phyloP scores from a whole-genome alignment of 1,140 invertebrate genomes.

The Cydia amplana region DNA sequence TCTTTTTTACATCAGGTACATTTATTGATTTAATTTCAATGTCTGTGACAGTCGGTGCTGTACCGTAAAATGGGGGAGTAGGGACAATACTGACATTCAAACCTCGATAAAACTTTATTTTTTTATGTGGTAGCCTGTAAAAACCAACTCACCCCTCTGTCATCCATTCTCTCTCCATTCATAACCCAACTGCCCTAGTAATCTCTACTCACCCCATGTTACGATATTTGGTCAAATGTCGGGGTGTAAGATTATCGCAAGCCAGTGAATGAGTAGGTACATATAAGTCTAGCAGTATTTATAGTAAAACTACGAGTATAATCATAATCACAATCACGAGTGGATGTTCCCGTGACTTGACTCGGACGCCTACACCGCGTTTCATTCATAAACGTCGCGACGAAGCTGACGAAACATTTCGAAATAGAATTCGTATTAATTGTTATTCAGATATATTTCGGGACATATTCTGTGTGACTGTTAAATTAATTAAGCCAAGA shows the following conservation, averaged over 20 bases:
- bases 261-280: background rate
- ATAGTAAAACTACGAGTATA: background rate
- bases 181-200: too few relatives aligned
- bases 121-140: too few relatives aligned
- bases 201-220: too few relatives aligned
- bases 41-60: too few relatives aligned
- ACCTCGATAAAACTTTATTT: too few relatives aligned
- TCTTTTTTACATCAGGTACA: too few relatives aligned
- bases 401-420: slow-evolving; percentile 7
- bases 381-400: slow-evolving; percentile 24
- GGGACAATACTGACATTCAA: too few relatives aligned
- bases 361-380: background rate
- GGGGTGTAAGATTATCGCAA: background rate
- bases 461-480: background rate
- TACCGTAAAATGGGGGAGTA: too few relatives aligned
- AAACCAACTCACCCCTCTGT: too few relatives aligned
- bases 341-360: slow-evolving; percentile 11
- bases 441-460: background rate
- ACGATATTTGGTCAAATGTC: too few relatives aligned
- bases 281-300: background rate
- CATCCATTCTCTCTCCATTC: too few relatives aligned
- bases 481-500: background rate
- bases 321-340: slow-evolving; percentile 5
- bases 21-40: too few relatives aligned
- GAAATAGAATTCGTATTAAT: slow-evolving; percentile 24